Evolutionary conservation across 2,888 invertebrate genomes (phyloP).

Genomic region (Tipula lateralis): DNA sequence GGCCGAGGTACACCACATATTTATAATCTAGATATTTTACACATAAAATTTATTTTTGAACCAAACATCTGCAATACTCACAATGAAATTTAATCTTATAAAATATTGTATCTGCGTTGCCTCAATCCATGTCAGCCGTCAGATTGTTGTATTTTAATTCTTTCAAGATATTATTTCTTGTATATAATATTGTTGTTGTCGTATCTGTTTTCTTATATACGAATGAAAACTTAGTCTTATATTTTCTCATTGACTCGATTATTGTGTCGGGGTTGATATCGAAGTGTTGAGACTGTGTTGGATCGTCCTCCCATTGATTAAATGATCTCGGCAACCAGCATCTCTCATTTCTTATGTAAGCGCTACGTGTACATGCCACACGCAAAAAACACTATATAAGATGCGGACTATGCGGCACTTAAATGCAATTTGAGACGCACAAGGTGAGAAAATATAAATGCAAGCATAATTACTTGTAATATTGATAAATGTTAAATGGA

Average conservation of each 20-base stretch:
- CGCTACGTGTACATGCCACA: background rate
- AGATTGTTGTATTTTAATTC: conserved; percentile 24
- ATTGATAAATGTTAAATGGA: background rate
- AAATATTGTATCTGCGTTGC: conserved; percentile 1
- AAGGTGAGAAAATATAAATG: background rate
- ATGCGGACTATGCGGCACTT: background rate
- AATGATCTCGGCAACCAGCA: background rate
- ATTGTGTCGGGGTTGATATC: background rate
- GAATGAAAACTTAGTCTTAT: background rate
- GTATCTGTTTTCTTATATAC: background rate
- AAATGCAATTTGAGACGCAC: background rate
- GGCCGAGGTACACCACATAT: background rate
- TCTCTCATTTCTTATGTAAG: too few relatives aligned
- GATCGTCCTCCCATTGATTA: background rate
- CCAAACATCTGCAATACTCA: background rate
- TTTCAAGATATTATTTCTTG: background rate
- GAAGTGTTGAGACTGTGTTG: background rate
- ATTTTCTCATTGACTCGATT: background rate
- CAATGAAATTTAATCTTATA: background rate
- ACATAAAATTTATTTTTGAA: background rate
- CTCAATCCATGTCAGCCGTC: conserved; percentile 24
- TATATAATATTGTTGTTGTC: background rate
- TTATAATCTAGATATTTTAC: background rate
- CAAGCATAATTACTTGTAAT: background rate
- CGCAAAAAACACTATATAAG: background rate